phyloP scores from a whole-genome alignment of 2,113 vertebrate genomes.

The Jaculus jaculus region DNA sequence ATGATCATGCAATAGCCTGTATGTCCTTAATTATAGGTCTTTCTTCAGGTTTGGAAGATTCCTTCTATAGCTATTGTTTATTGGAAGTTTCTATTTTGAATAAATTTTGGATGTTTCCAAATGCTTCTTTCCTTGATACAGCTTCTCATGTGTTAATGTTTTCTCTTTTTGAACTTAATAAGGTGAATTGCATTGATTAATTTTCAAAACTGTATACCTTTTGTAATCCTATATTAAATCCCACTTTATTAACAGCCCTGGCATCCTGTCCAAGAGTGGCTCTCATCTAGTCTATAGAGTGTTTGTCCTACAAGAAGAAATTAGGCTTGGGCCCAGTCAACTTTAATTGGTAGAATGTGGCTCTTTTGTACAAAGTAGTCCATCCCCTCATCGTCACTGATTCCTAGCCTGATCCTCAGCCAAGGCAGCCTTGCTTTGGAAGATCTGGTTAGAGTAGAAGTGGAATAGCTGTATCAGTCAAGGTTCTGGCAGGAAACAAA shows the following conservation, averaged over 20 bases:
- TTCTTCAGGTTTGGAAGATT: not conserved
- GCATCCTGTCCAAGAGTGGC: not conserved
- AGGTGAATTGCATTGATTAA: not conserved
- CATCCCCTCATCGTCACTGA: not conserved
- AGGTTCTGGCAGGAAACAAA: not conserved
- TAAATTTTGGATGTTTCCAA: constrained; percentile 10
- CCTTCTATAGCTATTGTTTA: not conserved
- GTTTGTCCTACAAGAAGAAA: not conserved
- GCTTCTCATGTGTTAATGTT: not conserved
- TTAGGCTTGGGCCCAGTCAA: not conserved
- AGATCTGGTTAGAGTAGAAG: not conserved
- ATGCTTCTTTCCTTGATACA: not conserved
- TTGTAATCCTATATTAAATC: not conserved
- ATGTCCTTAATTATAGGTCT: not conserved
- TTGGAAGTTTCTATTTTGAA: constrained; percentile 6
- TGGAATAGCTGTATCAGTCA: not conserved
- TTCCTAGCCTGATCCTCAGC: not conserved
- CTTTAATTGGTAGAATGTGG: not conserved
- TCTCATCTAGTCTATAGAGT: not conserved
- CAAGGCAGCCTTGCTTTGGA: not conserved
- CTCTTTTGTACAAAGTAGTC: not conserved
- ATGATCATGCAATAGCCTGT: not conserved
- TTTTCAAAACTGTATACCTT: not conserved
- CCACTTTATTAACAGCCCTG: not conserved
- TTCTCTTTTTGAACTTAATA: not conserved